Percentiles rank a stretch among this genome's conserved stretches.
These are phyloP conservation scores for Pachydiplax longipennis DNA, from an alignment of 2,888 invertebrate genomes.

Conservation along the genomic window DNA sequence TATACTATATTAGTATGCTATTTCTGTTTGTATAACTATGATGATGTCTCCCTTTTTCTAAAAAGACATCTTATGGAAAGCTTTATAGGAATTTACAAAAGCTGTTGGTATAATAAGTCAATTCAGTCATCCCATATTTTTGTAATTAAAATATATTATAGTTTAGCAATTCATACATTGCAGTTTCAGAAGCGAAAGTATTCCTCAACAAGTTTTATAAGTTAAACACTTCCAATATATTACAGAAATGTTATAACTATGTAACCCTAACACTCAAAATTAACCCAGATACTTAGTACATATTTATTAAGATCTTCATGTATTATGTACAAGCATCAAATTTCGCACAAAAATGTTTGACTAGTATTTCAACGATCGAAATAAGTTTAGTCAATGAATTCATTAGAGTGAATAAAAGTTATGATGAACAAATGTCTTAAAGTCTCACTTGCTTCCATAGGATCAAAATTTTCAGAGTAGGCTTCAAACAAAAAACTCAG, in stretches of 20 bases:
- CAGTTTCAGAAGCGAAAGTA: neutral
- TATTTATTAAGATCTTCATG: slow-evolving; percentile 32
- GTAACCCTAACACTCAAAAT: slow-evolving; percentile 33
- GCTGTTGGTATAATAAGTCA: neutral
- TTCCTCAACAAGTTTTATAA: neutral
- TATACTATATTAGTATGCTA: neutral
- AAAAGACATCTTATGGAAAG: neutral
- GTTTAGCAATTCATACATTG: neutral
- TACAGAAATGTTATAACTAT: slow-evolving; percentile 18
- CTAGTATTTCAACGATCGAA: slow-evolving; percentile 1
- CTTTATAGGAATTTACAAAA: neutral
- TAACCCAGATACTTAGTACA: slow-evolving; percentile 19
- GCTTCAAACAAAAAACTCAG: slow-evolving; percentile 31
- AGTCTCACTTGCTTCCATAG: slow-evolving; percentile 8
- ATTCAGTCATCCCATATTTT: neutral
- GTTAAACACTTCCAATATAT: slow-evolving; percentile 6
- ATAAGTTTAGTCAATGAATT: neutral
- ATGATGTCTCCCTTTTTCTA: neutral
- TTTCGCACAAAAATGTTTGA: slow-evolving; percentile 20
- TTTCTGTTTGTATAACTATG: neutral
- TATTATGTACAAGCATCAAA: slow-evolving; percentile 36
- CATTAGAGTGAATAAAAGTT: slow-evolving; percentile 8
- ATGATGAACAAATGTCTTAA: slow-evolving; percentile 33
- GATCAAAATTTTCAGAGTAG: slow-evolving; percentile 38
- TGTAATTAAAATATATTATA: neutral